Base-by-base conservation (phyloP, 2,113 vertebrate species). In the Pelusios castaneus region DNA sequence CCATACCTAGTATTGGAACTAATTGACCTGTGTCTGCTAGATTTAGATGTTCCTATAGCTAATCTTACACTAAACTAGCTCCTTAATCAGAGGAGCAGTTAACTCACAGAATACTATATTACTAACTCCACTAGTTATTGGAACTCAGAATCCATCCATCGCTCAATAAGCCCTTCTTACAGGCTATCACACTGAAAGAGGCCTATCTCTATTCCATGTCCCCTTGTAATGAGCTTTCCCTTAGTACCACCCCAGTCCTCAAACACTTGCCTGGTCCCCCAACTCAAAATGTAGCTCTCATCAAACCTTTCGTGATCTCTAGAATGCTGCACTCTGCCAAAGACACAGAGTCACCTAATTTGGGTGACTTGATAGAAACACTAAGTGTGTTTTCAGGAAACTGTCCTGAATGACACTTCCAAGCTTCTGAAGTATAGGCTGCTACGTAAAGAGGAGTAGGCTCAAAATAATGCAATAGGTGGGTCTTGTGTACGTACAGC, bases 41-140 rank as follows among this genome's bases (percentile, higher is more conserved):
- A 41, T 24, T 93, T 60, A 27, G 92, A 89, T 70, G 91, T 94
- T 94, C 89, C 93, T 95, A 88, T 75, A 31, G 73, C 73, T 84
- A 90, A 79, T n/a, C 52, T 88, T 93, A 94, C 49, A 87, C 38
- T 82, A 75, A 94, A 97, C 92, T 82, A 87, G 27, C 60, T 91
- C 54, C 49, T 89, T 92, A 93, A 96, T 91, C 86, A 89, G 52
- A 92, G 54, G 45, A 29, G 70, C n/a, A 92, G 70, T 82, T 79
- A 84, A 90, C 93, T 95, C 91, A 92, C 70, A 90, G 70, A 92
- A 91, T 52, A 51, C 49, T 21, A 43, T 52, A 13, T n/a, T 75
- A 82, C 80, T 95, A 91, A 84, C 73, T 80, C 38, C 27, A 91
- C 41, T 34, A 88, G 54, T 24, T 43, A 75, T 11, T 75, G 38